Evolutionary conservation across 2,797 vertebrate species (phyloP).

Genomic region (Urocyon cinereoargenteus): DNA sequence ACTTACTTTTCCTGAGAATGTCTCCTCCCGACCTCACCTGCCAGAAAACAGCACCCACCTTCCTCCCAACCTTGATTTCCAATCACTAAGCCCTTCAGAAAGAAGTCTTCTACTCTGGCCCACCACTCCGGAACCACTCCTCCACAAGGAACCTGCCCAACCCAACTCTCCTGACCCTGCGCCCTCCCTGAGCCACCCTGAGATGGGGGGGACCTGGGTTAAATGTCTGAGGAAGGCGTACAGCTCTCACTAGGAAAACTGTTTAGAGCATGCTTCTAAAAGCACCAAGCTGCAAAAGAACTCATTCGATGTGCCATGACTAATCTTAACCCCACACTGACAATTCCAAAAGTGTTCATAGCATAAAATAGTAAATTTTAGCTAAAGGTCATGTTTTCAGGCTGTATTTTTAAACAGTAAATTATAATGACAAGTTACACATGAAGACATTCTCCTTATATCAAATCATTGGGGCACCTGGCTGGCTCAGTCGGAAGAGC

Average conservation of each 20-base stretch:
- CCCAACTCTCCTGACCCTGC: neutral
- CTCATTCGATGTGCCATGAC: neutral
- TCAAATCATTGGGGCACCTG: neutral
- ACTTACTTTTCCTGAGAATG: slow-evolving; percentile 20
- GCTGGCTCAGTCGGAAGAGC: neutral
- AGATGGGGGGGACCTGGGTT: neutral
- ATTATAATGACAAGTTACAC: neutral
- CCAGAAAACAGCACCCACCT: neutral
- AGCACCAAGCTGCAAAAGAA: neutral
- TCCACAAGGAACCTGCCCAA: neutral
- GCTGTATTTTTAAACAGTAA: neutral
- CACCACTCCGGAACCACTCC: neutral
- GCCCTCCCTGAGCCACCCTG: neutral
- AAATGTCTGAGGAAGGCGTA: neutral
- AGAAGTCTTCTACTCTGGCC: neutral
- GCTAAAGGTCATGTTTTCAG: neutral
- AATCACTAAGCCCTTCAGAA: neutral
- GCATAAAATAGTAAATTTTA: neutral
- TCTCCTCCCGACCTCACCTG: slow-evolving; percentile 46
- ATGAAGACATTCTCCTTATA: neutral
- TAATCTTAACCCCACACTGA: neutral
- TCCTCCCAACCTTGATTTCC: neutral
- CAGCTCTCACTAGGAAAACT: neutral
- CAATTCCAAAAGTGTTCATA: neutral
- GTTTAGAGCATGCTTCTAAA: neutral